phyloP scores from a whole-genome alignment of 1,140 invertebrate species.

The Chrysomallon squamiferum region DNA sequence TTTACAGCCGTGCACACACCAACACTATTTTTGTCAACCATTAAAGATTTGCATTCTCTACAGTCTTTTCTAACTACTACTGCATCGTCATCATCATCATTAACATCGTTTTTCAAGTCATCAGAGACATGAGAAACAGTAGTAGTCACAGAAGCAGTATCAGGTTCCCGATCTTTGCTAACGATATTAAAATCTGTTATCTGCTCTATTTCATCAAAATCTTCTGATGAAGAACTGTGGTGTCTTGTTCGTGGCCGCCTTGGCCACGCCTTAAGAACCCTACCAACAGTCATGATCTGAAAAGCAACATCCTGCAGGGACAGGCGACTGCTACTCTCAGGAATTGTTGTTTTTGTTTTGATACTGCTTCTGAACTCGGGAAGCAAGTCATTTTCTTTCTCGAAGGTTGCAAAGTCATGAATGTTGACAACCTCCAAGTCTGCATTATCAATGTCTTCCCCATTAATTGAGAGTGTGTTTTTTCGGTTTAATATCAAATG shows the following conservation, averaged over 20 bases:
- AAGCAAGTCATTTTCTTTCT: conserved; percentile 49
- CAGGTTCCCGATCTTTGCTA: conserved; percentile 9
- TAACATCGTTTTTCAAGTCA: neutral
- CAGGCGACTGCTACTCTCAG: conserved; percentile 1
- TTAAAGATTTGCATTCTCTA: too few species aligned
- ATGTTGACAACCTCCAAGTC: conserved; percentile 53
- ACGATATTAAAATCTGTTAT: conserved; percentile 1
- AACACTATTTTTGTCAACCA: too few species aligned
- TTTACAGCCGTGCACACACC: too few species aligned
- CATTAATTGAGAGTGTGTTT: conserved; percentile 59
- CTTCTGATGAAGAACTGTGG: conserved; percentile 59
- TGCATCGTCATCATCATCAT: too few species aligned
- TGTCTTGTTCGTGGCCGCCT: conserved; percentile 34
- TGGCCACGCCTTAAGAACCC: conserved; percentile 43
- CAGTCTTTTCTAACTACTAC: too few species aligned
- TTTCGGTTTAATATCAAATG: conserved; percentile 19
- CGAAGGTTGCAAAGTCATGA: conserved; percentile 60
- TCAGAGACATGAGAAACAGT: conserved; percentile 23
- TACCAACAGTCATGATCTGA: conserved; percentile 39
- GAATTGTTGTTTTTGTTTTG: conserved; percentile 14
- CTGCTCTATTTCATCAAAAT: conserved; percentile 26
- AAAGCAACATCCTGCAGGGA: conserved; percentile 40
- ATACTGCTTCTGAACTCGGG: conserved; percentile 53
- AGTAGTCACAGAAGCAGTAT: conserved; percentile 25
- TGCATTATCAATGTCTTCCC: conserved; percentile 44